Conservation (phyloP, 2,888 invertebrate genomes). For the Caenorhabditis uteleia region DNA sequence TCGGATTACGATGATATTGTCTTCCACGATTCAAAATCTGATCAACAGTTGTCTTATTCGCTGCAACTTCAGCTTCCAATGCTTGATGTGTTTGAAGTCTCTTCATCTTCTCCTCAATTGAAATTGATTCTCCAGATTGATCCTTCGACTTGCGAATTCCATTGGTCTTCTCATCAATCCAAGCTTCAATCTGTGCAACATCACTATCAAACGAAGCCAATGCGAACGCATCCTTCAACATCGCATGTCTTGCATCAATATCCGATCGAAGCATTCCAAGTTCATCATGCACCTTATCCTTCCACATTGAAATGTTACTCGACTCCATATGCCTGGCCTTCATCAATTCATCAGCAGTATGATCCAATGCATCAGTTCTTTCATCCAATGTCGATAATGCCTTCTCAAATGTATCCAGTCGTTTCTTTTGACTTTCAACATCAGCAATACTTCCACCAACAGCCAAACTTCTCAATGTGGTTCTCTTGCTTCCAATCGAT, state of each 20-base stretch:
- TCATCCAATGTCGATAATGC: constrained; percentile 75
- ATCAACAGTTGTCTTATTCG: constrained; percentile 84
- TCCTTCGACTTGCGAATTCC: constrained; percentile 78
- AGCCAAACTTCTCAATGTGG: constrained; percentile 50
- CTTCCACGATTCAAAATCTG: constrained; percentile 76
- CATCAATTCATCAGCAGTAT: constrained; percentile 75
- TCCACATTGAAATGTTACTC: constrained; percentile 54
- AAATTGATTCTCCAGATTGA: constrained; percentile 80
- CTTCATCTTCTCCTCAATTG: constrained; percentile 91
- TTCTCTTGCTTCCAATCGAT: constrained; percentile 85
- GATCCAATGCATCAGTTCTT: constrained; percentile 53
- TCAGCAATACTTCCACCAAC: constrained; percentile 58
- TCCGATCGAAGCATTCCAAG: constrained; percentile 74
- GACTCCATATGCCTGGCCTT: constrained; percentile 83
- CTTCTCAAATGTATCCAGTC: constrained; percentile 93
- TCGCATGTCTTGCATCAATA: constrained; percentile 77
- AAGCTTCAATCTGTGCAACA: constrained; percentile 76
- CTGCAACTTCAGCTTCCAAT: constrained; percentile 87
- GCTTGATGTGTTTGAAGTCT: constrained; percentile 83
- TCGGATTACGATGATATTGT: constrained; percentile 38
- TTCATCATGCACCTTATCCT: constrained; percentile 51
- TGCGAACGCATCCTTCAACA: constrained; percentile 81
- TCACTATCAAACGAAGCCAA: constrained; percentile 90
- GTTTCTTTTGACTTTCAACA: constrained; percentile 86
- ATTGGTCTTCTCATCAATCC: constrained; percentile 72